Conservation (phyloP, 2,888 invertebrate species). For the Ceraclea dissimilis region DNA sequence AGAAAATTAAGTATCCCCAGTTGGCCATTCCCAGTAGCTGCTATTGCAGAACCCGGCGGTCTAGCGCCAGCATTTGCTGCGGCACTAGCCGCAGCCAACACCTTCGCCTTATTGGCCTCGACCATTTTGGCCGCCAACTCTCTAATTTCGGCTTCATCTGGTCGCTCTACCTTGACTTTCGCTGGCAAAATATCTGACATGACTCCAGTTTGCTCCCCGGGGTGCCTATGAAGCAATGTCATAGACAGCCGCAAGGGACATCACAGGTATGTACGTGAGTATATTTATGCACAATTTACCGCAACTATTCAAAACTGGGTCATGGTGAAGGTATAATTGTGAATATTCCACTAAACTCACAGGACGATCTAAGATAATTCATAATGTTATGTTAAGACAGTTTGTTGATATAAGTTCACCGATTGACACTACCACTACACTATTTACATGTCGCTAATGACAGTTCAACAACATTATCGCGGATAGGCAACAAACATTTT, state of each 20-base stretch:
- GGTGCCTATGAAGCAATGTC: background rate
- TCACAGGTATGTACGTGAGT: slow-evolving; percentile 31
- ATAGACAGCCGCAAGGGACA: slow-evolving; percentile 27
- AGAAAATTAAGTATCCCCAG: slow-evolving; percentile 57
- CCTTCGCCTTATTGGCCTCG: slow-evolving; percentile 60
- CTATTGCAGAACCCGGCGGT: slow-evolving; percentile 32
- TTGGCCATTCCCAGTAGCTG: slow-evolving; percentile 40
- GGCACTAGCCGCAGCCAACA: slow-evolving; percentile 37
- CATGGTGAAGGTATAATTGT: background rate
- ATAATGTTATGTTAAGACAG: no score
- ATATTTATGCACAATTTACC: background rate
- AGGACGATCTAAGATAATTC: no score
- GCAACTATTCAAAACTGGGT: slow-evolving; percentile 4
- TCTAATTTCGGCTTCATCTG: slow-evolving; percentile 81
- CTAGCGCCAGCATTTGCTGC: slow-evolving; percentile 32
- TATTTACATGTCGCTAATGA: slow-evolving; percentile 21
- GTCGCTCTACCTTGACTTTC: slow-evolving; percentile 64
- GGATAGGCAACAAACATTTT: slow-evolving; percentile 8
- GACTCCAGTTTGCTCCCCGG: slow-evolving; percentile 7
- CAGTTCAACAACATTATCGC: slow-evolving; percentile 17
- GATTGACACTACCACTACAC: slow-evolving; percentile 5
- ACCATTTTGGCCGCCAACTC: slow-evolving; percentile 82
- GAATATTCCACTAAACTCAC: background rate
- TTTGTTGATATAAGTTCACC: background rate
- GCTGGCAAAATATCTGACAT: slow-evolving; percentile 30